Percentiles rank a stretch among this genome's conserved stretches.
Evolutionary conservation across 1,140 invertebrate genomes (phyloP).

Genomic region (Periplaneta americana): DNA sequence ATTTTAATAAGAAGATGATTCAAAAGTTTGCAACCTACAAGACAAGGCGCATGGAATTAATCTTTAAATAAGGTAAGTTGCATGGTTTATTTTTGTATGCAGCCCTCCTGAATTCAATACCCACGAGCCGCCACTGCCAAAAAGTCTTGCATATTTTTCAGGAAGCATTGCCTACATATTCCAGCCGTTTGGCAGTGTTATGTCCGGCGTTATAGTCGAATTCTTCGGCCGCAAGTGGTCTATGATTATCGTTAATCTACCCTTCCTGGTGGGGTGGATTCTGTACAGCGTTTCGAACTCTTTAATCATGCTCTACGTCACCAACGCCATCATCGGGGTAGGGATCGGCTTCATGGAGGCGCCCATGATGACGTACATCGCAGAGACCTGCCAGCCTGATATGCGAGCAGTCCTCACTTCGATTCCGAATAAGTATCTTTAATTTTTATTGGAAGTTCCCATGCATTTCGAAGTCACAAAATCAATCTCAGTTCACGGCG

Average conservation of each 20-base stretch:
- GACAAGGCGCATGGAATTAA: too few species aligned
- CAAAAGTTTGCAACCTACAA: too few species aligned
- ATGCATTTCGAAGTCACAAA: too few species aligned
- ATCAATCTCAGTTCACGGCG: too few species aligned
- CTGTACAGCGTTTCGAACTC: neutral
- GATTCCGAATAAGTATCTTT: neutral
- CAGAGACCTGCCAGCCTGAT: constrained; percentile 9
- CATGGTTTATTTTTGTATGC: too few species aligned
- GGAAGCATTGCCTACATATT: constrained; percentile 15
- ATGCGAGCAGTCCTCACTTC: constrained; percentile 5
- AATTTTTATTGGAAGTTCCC: too few species aligned
- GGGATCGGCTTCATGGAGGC: constrained; percentile 14
- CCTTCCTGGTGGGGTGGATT: constrained; percentile 4
- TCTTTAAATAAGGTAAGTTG: too few species aligned
- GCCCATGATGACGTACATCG: constrained; percentile 15
- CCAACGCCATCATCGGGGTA: constrained; percentile 2
- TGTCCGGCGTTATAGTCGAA: constrained; percentile 6
- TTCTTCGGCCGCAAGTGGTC: constrained; percentile 7
- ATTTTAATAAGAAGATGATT: too few species aligned
- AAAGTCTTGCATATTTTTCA: too few species aligned
- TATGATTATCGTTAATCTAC: constrained; percentile 14
- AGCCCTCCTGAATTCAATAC: too few species aligned
- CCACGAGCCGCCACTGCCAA: too few species aligned
- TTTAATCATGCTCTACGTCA: neutral
- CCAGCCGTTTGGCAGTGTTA: constrained; percentile 7